phyloP scores from a whole-genome alignment of 1,140 invertebrate species.

The Lycorma delicatula region DNA sequence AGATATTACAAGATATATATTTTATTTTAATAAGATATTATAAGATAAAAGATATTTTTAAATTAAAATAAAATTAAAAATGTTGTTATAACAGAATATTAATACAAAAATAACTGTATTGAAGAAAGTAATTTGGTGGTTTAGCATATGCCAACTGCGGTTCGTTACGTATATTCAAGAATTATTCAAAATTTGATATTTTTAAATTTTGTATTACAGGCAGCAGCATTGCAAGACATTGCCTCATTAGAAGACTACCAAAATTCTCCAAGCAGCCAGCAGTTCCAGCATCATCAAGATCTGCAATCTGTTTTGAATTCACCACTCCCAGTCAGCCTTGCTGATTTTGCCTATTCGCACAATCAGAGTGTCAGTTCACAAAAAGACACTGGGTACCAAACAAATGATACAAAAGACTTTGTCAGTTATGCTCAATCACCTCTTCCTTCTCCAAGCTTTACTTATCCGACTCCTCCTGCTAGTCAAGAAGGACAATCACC shows the following conservation, averaged over 20 bases:
- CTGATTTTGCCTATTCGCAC: conserved; percentile 63
- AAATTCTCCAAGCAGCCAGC: conserved; percentile 30
- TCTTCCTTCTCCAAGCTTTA: conserved; percentile 61
- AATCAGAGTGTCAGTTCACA: conserved; percentile 36
- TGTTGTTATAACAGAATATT: too few relatives aligned
- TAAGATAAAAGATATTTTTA: too few relatives aligned
- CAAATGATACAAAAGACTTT: conserved; percentile 31
- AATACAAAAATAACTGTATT: too few relatives aligned
- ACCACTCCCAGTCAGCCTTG: conserved; percentile 64
- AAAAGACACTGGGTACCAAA: conserved; percentile 40
- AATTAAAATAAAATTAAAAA: too few relatives aligned
- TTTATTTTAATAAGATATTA: too few relatives aligned
- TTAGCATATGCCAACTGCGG: too few relatives aligned
- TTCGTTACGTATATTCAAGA: too few relatives aligned
- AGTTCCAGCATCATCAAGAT: conserved; percentile 49
- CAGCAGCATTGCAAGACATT: conserved; percentile 52
- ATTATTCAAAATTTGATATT: too few relatives aligned
- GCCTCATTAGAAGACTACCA: conserved; percentile 54
- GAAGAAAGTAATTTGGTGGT: too few relatives aligned
- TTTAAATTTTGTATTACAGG: too few relatives aligned
- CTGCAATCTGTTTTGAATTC: conserved; percentile 64
- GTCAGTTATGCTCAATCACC: conserved; percentile 42
- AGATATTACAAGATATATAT: too few relatives aligned
- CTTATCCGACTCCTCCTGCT: conserved; percentile 73
- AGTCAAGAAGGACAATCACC: conserved; percentile 69